Base-by-base conservation (phyloP, 1,140 invertebrate species). In the Drosophila triauraria region DNA sequence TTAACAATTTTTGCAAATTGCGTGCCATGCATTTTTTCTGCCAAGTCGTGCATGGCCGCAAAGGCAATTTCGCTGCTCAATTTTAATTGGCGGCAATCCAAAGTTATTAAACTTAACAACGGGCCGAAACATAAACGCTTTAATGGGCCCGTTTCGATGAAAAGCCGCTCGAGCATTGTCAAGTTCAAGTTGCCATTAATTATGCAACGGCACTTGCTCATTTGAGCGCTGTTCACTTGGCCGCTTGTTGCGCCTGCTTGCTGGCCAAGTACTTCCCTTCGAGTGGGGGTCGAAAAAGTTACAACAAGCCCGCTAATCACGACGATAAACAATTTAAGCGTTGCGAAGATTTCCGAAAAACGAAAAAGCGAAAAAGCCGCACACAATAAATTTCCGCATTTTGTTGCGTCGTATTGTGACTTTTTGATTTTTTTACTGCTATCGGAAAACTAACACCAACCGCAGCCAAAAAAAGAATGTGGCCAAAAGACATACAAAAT, bases 371-470 rank as follows among this genome's bases (percentile, higher is more conserved):
- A 32, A 32, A 32, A 32, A 57, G 65, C 74, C 35, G 63, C 51
- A 57, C 80, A 90, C 85, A 78, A 88, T 88, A 88, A 88, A 90
- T 88, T 88, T 88, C 84, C 84, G 84, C 84, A 90, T 88, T 84
- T 74, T 57, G 75, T 82, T 82, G 62, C 67, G 53, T 56, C 53
- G 53, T 56, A 23, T 15, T 56, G 35, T 42, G 75, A 61, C 75
- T 62, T 35, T 35, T 57, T 60, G 74, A 47, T 78, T 63, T 60
- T 48, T 71, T 74, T 80, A 38, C 54, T 81, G 82, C 68, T 80
- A 88, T 88, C 84, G 62, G 35, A 79, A 84, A 78, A 61, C 82
- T 78, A 80, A 79, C 82, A 60, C 61, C 65, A 48, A 81, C 76
- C 65, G 65, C 76, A 63, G 57, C 38, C 27, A 17, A 79, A 79